A percentile compares a stretch with the other conserved stretches of the same genome.
phyloP scores from a whole-genome alignment of 1,140 invertebrate species.

The Drusus annulatus region DNA sequence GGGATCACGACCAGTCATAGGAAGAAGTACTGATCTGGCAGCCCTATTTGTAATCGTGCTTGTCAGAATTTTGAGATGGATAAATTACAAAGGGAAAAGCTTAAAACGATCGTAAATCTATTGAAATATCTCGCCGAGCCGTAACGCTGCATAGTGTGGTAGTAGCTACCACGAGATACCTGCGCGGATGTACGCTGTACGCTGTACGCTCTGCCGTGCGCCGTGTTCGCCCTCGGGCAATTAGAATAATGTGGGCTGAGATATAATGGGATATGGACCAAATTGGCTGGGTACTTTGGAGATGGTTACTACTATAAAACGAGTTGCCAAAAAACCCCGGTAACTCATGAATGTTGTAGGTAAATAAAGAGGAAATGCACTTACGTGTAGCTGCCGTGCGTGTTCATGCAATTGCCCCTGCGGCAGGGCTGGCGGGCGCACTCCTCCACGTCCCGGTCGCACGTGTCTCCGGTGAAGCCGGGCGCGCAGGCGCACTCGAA shows the following conservation, averaged over 20 bases:
- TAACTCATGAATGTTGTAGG: too few relatives aligned
- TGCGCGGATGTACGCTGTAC: not conserved
- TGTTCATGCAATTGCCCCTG: constrained; percentile 89
- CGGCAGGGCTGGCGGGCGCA: constrained; percentile 84
- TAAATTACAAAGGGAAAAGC: constrained; percentile 21
- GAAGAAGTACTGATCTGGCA: not conserved
- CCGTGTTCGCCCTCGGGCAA: not conserved
- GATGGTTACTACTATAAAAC: too few relatives aligned
- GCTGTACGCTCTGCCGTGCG: not conserved
- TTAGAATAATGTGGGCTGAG: too few relatives aligned
- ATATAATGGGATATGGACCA: too few relatives aligned
- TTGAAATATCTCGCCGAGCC: not conserved
- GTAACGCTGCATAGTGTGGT: not conserved
- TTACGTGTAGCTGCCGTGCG: constrained; percentile 92
- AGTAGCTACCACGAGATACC: not conserved
- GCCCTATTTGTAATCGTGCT: not conserved
- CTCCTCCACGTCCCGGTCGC: constrained; percentile 92
- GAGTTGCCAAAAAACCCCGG: too few relatives aligned
- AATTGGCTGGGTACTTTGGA: too few relatives aligned
- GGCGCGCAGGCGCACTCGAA: constrained; percentile 89
- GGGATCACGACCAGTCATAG: too few relatives aligned
- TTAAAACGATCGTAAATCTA: constrained; percentile 13
- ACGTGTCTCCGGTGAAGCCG: constrained; percentile 89
- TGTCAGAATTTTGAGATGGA: constrained; percentile 13
- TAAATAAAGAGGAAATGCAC: too few relatives aligned